Percentiles rank a stretch among this genome's conserved stretches.
Evolutionary conservation across 1,140 invertebrate species (phyloP).

Genomic region (Centruroides sculpturatus): DNA sequence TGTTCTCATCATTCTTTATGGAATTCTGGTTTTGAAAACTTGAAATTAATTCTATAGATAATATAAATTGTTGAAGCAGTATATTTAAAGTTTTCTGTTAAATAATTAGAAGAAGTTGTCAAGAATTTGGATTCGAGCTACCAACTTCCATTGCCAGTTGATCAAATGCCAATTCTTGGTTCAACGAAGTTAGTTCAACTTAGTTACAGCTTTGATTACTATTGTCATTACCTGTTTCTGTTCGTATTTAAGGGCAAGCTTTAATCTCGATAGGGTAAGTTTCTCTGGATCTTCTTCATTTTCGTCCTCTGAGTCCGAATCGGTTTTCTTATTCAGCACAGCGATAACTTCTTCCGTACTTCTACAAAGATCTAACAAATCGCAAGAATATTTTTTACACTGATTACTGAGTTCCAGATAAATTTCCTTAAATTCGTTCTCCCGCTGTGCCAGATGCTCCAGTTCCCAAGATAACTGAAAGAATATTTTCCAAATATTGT

Average conservation of each 20-base stretch:
- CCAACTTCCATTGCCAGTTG: too few species aligned
- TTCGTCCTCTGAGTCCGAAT: slow-evolving; percentile 17
- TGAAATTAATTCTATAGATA: too few species aligned
- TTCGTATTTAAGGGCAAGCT: slow-evolving; percentile 41
- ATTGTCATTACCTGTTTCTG: slow-evolving; percentile 38
- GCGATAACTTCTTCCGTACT: slow-evolving; percentile 41
- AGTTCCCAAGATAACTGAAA: slow-evolving; percentile 42
- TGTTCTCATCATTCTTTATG: too few species aligned
- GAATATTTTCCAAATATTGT: background rate
- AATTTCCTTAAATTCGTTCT: slow-evolving; percentile 42
- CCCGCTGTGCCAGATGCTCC: slow-evolving; percentile 34
- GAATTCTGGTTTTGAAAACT: too few species aligned
- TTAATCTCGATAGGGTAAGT: slow-evolving; percentile 35
- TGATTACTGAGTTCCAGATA: slow-evolving; percentile 32
- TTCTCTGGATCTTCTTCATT: slow-evolving; percentile 34
- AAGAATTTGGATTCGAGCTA: too few species aligned
- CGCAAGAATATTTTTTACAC: slow-evolving; percentile 41
- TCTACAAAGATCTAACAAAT: slow-evolving; percentile 40
- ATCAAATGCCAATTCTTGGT: too few species aligned
- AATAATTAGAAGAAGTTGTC: too few species aligned
- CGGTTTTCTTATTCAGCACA: slow-evolving; percentile 28
- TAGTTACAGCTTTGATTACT: background rate
- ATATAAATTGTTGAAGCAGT: too few species aligned
- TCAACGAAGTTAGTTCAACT: background rate
- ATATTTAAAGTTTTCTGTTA: too few species aligned